Base-by-base conservation (phyloP, 1,140 invertebrate species). In the Plodia interpunctella region DNA sequence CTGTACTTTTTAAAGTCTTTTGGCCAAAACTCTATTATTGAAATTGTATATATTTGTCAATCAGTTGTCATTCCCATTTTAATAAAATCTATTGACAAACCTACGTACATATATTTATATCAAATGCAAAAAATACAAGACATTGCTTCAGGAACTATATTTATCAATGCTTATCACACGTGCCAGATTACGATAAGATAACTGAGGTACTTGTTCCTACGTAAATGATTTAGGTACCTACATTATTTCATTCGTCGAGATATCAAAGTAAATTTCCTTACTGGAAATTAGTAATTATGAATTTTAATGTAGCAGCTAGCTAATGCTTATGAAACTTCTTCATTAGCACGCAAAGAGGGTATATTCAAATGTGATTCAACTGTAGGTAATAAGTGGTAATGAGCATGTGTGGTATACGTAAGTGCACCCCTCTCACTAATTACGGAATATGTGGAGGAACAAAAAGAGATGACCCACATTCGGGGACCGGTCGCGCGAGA, bases 391-490 rank as follows among this genome's bases (percentile, higher is more conserved):
- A 44, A 35, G 13, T 35, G 13, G 13, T 35, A 35, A 13, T 11
- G 2, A 44, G 13, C 13, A 15, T 44, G 15, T 44, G 30, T 6
- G 10, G 1, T 32, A 32, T 15, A 44, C 38, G 38, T 17, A 44
- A 44, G 8, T 66, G 73, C 62, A 79, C 79, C 83, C 87, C 82
- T 88, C 83, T 80, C 79, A 87, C 83, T 88, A 84, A 87, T 90
- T 90, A 88, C 83, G 80, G 87, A 84, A 88, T 85, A 74, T 60
- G 78, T 82, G 77, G 78, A 85, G 80, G 77, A 90, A 90, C 88
- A 90, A 90, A 90, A 90, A 90, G 88, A 90, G 86, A 90, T 88
- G 88, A 83, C 90, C 90, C 69, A 90, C 78, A 83, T 90, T 87
- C 77, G 64, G 74, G n/a, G 83, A 90, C 87, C 87, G 87, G 88